phyloP scores from a whole-genome alignment of 2,797 vertebrate genomes.

The Odontamblyopus lacepedii region DNA sequence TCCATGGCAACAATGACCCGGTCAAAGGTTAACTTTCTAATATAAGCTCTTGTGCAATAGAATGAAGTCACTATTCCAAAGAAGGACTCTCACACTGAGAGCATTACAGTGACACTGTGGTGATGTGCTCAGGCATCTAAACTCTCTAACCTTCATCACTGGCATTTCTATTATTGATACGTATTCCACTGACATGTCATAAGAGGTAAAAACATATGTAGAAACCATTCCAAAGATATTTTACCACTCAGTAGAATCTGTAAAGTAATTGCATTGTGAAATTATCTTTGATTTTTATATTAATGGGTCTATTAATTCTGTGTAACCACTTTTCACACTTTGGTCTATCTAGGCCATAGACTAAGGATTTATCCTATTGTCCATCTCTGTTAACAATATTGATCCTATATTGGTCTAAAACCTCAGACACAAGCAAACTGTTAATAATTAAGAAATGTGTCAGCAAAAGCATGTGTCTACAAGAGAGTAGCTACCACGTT shows the following conservation, averaged over 20 bases:
- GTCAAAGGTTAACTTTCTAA: conserved; percentile 68
- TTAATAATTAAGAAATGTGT: neutral
- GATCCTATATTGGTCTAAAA: neutral
- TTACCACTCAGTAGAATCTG: neutral
- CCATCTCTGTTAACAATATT: neutral
- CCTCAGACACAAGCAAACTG: neutral
- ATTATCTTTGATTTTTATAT: neutral
- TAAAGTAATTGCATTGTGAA: neutral
- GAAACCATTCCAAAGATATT: neutral
- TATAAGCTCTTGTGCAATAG: conserved; percentile 49
- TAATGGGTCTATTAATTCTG: neutral
- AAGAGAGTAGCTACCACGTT: neutral
- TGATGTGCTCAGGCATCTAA: conserved; percentile 11
- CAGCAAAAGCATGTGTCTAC: neutral
- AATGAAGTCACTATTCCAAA: conserved; percentile 68
- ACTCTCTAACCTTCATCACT: conserved; percentile 13
- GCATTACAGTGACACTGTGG: conserved; percentile 16
- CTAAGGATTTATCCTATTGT: neutral
- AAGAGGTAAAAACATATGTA: neutral
- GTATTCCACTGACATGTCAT: neutral
- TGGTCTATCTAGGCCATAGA: neutral
- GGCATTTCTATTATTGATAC: neutral
- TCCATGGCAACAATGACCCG: conserved; percentile 75
- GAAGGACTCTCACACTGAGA: conserved; percentile 33
- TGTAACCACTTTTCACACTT: neutral